These are phyloP conservation scores for Caenorhabditis afra DNA, from an alignment of 2,888 invertebrate genomes.

Conservation along the genomic window DNA sequence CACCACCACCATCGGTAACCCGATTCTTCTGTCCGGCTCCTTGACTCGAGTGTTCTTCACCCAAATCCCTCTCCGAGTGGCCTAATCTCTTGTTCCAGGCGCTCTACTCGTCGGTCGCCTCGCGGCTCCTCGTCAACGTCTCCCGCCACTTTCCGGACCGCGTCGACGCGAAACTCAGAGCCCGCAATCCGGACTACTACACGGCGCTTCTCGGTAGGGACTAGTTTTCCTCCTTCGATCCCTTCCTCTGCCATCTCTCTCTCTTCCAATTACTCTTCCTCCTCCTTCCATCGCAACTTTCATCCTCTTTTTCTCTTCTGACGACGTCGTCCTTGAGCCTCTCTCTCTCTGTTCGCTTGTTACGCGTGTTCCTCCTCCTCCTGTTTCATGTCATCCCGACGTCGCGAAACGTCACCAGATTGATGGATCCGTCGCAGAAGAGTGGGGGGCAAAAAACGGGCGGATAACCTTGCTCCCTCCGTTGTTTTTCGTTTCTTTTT, in stretches of 20 bases:
- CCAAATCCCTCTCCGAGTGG: no score
- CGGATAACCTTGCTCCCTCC: slow-evolving; percentile 26
- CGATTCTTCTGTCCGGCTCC: slow-evolving; percentile 16
- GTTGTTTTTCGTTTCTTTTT: background rate
- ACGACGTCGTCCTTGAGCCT: slow-evolving; percentile 19
- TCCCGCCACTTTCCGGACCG: slow-evolving; percentile 67
- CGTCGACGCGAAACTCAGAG: slow-evolving; percentile 51
- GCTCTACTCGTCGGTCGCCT: slow-evolving; percentile 59
- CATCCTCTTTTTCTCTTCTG: background rate
- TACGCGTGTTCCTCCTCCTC: slow-evolving; percentile 6
- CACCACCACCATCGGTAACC: slow-evolving; percentile 20
- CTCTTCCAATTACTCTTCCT: background rate
- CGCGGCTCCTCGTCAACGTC: slow-evolving; percentile 68
- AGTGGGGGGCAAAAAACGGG: no score
- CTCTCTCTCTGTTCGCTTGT: slow-evolving; percentile 29
- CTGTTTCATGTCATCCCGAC: slow-evolving; percentile 4
- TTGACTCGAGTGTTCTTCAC: no score
- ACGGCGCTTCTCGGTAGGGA: slow-evolving; percentile 57
- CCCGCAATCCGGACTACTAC: slow-evolving; percentile 52
- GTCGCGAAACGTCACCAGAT: background rate
- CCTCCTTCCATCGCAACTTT: slow-evolving; percentile 8
- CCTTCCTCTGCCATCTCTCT: background rate
- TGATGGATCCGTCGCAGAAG: background rate
- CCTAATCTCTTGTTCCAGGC: slow-evolving; percentile 55
- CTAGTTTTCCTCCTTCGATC: no score